phyloP scores from a whole-genome alignment of 2,797 vertebrate species.

The Cynopterus sphinx region DNA sequence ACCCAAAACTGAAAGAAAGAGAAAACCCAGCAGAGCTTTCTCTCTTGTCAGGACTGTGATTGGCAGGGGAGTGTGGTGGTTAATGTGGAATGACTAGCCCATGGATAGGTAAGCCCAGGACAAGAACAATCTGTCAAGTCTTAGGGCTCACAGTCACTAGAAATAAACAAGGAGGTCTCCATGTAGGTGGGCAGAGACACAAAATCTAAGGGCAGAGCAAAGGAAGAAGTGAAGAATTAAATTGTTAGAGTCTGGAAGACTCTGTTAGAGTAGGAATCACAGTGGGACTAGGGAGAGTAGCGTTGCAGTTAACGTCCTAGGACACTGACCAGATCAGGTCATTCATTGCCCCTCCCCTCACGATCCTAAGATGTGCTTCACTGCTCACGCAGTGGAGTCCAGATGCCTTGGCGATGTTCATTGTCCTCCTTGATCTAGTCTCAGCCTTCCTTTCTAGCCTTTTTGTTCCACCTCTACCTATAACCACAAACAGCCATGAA shows the following conservation, averaged over 20 bases:
- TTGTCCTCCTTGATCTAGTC: neutral
- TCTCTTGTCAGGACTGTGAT: neutral
- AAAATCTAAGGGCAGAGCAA: neutral
- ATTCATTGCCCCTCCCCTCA: accelerated
- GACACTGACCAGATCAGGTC: no score
- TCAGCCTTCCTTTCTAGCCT: neutral
- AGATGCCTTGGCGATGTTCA: neutral
- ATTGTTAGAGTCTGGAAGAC: neutral
- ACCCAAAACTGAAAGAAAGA: neutral
- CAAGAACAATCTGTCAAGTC: neutral
- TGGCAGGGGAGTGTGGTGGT: neutral
- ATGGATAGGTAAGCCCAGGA: no score
- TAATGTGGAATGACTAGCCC: neutral
- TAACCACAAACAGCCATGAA: neutral
- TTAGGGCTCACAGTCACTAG: neutral
- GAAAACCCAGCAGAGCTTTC: neutral
- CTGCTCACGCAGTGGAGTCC: neutral
- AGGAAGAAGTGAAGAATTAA: neutral
- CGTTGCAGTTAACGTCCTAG: accelerated
- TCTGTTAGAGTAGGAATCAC: neutral
- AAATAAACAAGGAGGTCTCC: neutral
- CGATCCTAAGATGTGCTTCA: neutral
- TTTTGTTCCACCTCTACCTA: neutral
- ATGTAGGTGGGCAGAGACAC: neutral
- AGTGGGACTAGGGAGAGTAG: neutral